These are phyloP conservation scores for Thera britannica DNA, from an alignment of 2,888 invertebrate species.

Conservation along the genomic window DNA sequence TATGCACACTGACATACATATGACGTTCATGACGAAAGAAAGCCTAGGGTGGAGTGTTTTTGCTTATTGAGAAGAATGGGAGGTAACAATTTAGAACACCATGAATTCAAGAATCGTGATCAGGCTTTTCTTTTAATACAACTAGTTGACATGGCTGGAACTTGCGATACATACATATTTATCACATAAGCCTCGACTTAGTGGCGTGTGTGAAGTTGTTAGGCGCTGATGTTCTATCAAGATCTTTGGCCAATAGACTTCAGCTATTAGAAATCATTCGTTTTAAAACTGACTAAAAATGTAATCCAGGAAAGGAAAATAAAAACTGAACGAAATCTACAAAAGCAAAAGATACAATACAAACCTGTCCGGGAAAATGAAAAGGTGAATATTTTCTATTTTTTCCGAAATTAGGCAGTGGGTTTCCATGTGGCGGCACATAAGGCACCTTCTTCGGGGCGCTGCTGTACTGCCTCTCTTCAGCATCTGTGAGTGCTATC, in stretches of 20 bases:
- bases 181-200: neutral
- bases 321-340: too few species aligned
- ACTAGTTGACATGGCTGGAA: too few species aligned
- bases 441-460: conserved; percentile 48
- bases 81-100: too few species aligned
- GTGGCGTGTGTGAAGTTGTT: neutral
- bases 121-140: too few species aligned
- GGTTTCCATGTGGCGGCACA: conserved; percentile 53
- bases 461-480: conserved; percentile 45
- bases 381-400: conserved; percentile 70
- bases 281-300: too few species aligned
- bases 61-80: too few species aligned
- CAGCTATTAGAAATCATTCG: too few species aligned
- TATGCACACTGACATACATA: neutral
- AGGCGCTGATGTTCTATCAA: neutral
- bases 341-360: conserved; percentile 3
- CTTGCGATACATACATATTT: too few species aligned
- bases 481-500: conserved; percentile 11
- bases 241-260: neutral
- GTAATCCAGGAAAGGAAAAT: neutral
- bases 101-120: too few species aligned
- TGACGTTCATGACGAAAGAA: neutral
- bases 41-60: too few species aligned
- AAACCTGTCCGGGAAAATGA: conserved; percentile 67
- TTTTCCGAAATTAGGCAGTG: conserved; percentile 51